Evolutionary conservation across 2,113 vertebrate genomes (phyloP).

Genomic region (Peucedramus taeniatus): DNA sequence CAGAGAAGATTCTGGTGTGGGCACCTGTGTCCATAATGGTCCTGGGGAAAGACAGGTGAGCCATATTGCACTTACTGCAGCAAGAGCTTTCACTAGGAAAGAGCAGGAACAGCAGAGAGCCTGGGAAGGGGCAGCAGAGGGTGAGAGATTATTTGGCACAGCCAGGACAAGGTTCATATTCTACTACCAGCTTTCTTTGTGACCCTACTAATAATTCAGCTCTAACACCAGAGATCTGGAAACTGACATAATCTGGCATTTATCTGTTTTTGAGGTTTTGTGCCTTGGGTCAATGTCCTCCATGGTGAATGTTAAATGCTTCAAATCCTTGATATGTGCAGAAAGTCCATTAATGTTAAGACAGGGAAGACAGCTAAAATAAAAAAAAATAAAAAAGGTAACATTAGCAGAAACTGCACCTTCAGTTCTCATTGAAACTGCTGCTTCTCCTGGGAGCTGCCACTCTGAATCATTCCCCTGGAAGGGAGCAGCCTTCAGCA

Average conservation of each 20-base stretch:
- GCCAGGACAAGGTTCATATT: neutral
- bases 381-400: neutral
- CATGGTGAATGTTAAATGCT: rapidly evolving
- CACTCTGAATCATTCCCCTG: neutral
- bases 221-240: neutral
- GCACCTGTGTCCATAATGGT: neutral
- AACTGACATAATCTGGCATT: neutral
- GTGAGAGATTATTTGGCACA: neutral
- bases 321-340: neutral
- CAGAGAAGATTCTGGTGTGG: neutral
- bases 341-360: neutral
- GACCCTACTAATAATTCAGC: neutral
- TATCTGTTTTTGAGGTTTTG: neutral
- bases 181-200: neutral
- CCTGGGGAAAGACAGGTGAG: neutral
- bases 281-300: neutral
- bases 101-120: neutral
- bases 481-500: neutral
- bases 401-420: neutral
- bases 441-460: neutral
- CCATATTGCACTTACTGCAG: neutral
- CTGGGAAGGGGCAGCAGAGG: neutral
- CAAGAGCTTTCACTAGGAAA: neutral
- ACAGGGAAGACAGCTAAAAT: neutral
- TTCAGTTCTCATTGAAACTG: neutral